These are phyloP conservation scores for Sebastes vulpes DNA, from an alignment of 2,797 vertebrate species.

Conservation along the genomic window DNA sequence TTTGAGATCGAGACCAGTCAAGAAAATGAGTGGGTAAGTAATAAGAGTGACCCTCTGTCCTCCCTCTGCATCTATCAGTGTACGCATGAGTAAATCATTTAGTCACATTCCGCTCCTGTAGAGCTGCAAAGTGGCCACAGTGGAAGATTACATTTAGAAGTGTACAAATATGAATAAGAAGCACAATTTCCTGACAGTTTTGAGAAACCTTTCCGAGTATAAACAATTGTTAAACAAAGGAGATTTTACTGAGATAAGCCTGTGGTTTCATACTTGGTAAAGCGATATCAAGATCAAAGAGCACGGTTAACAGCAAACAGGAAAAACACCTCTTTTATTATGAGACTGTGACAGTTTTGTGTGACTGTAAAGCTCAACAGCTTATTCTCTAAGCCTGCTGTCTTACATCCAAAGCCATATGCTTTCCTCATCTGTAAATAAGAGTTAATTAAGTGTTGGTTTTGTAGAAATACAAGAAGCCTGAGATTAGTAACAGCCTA, in stretches of 20 bases:
- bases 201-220: too few species aligned
- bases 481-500: conserved; percentile 4
- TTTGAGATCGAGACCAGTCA: too few species aligned
- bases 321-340: not conserved
- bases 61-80: not conserved
- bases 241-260: not conserved
- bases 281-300: not conserved
- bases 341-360: not conserved
- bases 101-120: not conserved
- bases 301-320: not conserved
- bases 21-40: too few species aligned
- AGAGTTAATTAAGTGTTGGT: conserved; percentile 4
- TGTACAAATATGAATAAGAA: not conserved
- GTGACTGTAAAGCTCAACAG: not conserved
- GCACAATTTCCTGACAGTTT: not conserved
- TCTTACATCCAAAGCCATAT: not conserved
- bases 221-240: not conserved
- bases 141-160: not conserved
- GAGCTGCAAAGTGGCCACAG: too few species aligned
- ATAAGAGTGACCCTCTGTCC: not conserved
- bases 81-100: not conserved
- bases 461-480: not conserved
- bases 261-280: not conserved
- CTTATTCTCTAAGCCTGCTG: not conserved
- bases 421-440: conserved; percentile 7